Percentiles rank a stretch among this genome's conserved stretches.
These are phyloP conservation scores for Torymus texanus DNA, from an alignment of 2,888 invertebrate genomes.

Conservation along the genomic window DNA sequence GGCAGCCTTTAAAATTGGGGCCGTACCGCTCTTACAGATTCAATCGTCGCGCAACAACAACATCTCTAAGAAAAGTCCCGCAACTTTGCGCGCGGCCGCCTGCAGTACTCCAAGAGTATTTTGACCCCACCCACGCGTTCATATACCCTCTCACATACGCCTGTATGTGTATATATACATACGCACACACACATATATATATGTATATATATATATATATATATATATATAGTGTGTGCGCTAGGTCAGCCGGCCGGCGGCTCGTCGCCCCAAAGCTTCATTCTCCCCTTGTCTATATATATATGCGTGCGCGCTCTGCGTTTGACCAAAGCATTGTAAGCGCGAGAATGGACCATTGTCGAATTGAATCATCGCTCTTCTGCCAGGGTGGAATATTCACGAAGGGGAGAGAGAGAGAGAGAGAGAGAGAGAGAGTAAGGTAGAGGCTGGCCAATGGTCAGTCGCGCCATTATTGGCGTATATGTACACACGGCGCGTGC, in stretches of 20 bases:
- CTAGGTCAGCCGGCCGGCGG: conserved; percentile 17
- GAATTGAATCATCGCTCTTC: conserved; percentile 71
- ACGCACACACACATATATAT: too few species aligned
- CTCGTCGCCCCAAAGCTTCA: conserved; percentile 8
- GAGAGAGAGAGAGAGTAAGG: too few species aligned
- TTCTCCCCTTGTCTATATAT: conserved; percentile 2
- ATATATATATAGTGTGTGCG: too few species aligned
- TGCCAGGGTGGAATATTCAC: conserved; percentile 67
- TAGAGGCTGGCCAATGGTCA: conserved; percentile 67
- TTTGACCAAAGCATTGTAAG: conserved; percentile 73
- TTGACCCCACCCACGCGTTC: conserved; percentile 53
- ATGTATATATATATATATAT: too few species aligned
- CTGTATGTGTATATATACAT: too few species aligned
- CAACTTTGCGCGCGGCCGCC: too few species aligned
- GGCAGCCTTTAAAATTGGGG: too few species aligned
- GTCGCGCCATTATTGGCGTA: conserved; percentile 68
- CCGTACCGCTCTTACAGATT: too few species aligned
- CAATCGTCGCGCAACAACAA: too few species aligned
- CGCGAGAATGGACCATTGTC: conserved; percentile 70
- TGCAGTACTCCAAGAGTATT: conserved; percentile 22
- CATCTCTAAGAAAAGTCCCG: too few species aligned
- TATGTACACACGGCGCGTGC: conserved; percentile 46
- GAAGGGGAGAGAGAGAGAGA: conserved; percentile 36
- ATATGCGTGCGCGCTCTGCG: conserved; percentile 56
- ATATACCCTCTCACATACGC: too few species aligned